A percentile compares a stretch with the other conserved stretches of the same genome.
Evolutionary conservation across 2,797 vertebrate genomes (phyloP).

Genomic region (Amniataba percoides): DNA sequence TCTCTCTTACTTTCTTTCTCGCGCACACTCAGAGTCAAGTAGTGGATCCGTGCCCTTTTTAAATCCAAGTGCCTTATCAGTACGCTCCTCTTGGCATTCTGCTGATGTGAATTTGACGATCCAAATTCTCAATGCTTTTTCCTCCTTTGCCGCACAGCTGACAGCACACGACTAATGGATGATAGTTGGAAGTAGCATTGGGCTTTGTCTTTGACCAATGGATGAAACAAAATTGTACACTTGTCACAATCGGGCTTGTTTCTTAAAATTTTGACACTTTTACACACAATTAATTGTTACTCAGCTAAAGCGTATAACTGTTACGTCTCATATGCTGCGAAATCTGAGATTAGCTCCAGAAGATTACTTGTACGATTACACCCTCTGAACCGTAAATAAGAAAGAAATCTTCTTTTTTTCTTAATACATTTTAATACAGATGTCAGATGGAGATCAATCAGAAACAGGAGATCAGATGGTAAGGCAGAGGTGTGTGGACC

Average conservation of each 20-base stretch:
- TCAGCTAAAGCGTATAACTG: not conserved
- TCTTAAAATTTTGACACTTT: not conserved
- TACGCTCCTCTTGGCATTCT: not conserved
- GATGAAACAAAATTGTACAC: not conserved
- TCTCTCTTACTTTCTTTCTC: not conserved
- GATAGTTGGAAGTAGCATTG: not conserved
- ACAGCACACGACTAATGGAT: not conserved
- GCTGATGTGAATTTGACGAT: constrained; percentile 24
- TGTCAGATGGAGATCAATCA: not conserved
- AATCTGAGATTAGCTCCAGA: not conserved
- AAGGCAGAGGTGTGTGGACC: constrained; percentile 6
- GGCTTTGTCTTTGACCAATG: not conserved
- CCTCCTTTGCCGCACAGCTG: constrained; percentile 7
- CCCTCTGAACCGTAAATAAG: not conserved
- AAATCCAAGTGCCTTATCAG: constrained; percentile 36
- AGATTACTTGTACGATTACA: not conserved
- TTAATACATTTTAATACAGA: too few species aligned
- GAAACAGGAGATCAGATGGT: not conserved
- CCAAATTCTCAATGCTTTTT: not conserved
- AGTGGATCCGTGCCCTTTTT: constrained; percentile 27
- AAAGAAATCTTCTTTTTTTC: not conserved
- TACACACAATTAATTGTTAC: not conserved
- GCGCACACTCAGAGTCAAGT: not conserved
- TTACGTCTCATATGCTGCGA: not conserved
- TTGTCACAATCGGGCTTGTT: not conserved